Evolutionary conservation across 1,140 invertebrate genomes (phyloP), one percentile per base, ranked within the genome.

Genomic region (Ctenoplectra terminalis): DNA sequence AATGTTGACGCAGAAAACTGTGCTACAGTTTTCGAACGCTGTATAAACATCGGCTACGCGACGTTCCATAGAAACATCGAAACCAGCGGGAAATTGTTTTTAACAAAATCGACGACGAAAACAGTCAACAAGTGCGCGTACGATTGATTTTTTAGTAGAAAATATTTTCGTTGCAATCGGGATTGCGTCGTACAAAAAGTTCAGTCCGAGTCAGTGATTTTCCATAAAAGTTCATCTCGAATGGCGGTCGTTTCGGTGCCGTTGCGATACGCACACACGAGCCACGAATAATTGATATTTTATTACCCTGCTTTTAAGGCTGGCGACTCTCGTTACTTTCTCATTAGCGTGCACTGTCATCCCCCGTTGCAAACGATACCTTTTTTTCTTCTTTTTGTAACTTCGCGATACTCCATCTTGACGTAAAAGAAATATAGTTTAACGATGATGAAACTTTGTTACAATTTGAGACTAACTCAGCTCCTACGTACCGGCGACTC

Each of bases 251-350:
- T 58, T 46, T 26, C 17, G 29, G 31, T 50, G 76, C 66, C n/a
- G n/a, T 71, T 61, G 34, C 76, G 43, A 78, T 66, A 60, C 75
- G 15, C 40, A 43, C 52, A 15, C 13, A 23, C 50, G 31, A 37
- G 23, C 17, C 29, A 23, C 40, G 66, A 61, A 70, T 70, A 48
- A 78, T 78, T 66, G 54, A 37, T 61, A 78, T 71, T 61, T 78
- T 78, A 78, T 71, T 71, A 60, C 26, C 43, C 31, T 5, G 26
- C 23, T 58, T 71, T 71, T 61, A 61, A 78, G 17, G 31, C 43
- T 15, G 40, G 58, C 17, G 31, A 26, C 31, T 29, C 17, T 78
- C 54, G 76, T 78, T 78, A 78, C 67, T 66, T 70, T 77, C 75
- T 77, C 75, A 50, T 78, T 78, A 78, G 54, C 34, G 54, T 69